Evolutionary conservation across 2,113 vertebrate genomes (phyloP).

Genomic region (Rhipidura dahli): DNA sequence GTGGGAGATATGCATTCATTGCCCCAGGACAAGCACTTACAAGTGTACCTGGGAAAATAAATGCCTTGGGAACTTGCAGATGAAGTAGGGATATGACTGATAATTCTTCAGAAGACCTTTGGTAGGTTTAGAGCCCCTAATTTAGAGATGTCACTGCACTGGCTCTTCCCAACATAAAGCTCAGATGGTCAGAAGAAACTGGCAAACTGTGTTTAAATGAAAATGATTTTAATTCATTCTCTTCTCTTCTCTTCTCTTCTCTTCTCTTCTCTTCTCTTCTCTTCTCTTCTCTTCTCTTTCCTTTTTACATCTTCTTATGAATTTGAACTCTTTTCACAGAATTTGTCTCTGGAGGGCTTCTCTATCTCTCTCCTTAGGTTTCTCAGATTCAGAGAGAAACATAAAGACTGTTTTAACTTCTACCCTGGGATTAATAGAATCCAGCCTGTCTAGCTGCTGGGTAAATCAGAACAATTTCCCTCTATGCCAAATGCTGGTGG

Average conservation of each 20-base stretch:
- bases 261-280: conserved; percentile 3
- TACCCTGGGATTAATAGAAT: conserved; percentile 45
- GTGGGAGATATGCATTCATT: not conserved
- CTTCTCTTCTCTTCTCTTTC: not conserved
- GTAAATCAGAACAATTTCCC: conserved; percentile 54
- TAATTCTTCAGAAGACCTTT: not conserved
- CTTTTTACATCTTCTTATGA: conserved; percentile 23
- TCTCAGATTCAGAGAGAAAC: conserved; percentile 25
- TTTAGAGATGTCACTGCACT: not conserved
- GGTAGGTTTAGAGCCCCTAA: not conserved
- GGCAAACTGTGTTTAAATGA: not conserved
- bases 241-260: not conserved
- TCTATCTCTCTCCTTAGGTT: conserved; percentile 17
- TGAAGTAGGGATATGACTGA: not conserved
- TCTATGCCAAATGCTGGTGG: not conserved
- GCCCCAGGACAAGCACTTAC: not conserved
- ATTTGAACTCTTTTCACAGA: conserved; percentile 24
- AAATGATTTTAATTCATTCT: conserved; percentile 35
- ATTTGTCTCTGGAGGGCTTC: conserved; percentile 39
- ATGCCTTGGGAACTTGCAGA: not conserved
- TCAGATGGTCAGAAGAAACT: not conserved
- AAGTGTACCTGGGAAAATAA: not conserved
- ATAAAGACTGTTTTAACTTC: conserved; percentile 43
- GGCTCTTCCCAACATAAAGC: not conserved
- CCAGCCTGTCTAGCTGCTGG: not conserved